phyloP scores from a whole-genome alignment of 2,113 vertebrate genomes.

The Dicerorhinus sumatrensis region DNA sequence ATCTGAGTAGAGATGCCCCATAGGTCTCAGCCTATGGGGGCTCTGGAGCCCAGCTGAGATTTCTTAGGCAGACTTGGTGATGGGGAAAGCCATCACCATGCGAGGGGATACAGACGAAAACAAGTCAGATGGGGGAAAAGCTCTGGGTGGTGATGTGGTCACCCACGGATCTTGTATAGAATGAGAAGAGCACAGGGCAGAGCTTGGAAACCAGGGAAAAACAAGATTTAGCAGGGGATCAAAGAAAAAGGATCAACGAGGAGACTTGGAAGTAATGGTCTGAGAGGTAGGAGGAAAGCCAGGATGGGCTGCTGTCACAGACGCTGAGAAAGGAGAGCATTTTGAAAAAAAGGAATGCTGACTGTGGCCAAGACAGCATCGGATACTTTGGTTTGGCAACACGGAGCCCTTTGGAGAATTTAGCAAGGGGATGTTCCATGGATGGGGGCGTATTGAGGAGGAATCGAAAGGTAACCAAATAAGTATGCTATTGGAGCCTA shows the following conservation, averaged over 20 bases:
- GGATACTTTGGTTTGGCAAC: neutral
- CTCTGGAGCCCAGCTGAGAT: neutral
- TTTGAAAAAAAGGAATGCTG: neutral
- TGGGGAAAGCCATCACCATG: neutral
- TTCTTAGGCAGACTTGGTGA: neutral
- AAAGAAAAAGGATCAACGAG: neutral
- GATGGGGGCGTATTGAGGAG: neutral
- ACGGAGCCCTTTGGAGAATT: neutral
- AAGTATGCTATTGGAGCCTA: neutral
- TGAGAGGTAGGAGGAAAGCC: neutral
- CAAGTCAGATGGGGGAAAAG: neutral
- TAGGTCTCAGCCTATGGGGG: neutral
- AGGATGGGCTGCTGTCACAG: neutral
- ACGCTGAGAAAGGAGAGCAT: neutral
- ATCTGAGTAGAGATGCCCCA: neutral
- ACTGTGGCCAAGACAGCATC: neutral
- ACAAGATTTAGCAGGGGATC: neutral
- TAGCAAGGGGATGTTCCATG: neutral
- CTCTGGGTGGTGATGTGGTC: neutral
- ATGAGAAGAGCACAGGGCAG: neutral
- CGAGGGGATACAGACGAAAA: neutral
- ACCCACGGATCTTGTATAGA: neutral
- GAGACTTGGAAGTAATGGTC: neutral
- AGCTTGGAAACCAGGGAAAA: neutral
- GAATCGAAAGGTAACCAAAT: neutral